Evolutionary conservation across 2,797 vertebrate species (phyloP), one percentile per base, ranked within the genome.

Genomic region (Hybognathus amarus): DNA sequence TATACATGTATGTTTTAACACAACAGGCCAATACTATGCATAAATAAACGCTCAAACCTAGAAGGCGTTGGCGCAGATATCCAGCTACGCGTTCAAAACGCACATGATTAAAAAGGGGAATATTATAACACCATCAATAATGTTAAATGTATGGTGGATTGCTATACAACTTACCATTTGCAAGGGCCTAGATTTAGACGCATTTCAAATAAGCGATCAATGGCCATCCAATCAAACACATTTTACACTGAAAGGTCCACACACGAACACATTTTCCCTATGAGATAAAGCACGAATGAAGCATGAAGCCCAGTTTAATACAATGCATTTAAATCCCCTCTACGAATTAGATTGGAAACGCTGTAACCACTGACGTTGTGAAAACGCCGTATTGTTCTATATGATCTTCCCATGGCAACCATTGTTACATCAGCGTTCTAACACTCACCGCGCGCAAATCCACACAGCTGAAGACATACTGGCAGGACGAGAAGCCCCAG

Each of bases 401-500:
- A 67, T 69, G 66, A 50, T 36, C 66, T 83, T 47, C 69, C 36
- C 36, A 52, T 74, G 56, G 38, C 45, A 73, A 84, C 68, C 70
- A 79, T 66, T 45, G 61, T 45, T 47, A 59, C 52, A 56, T 66
- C 77, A 38, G 18, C 70, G 22, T 54, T 12, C 18, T 45, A 27
- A 77, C 66, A 89, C 91, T 90, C 73, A 92, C 91, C 90, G 74
- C 85, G 80, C 64, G 87, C 73, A 63, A 77, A 87, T 61, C 77
- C 82, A 68, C 81, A 78, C 79, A 85, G 82, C 85, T 87, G 89
- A 76, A 90, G 83, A 88, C 89, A 91, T 24, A 87, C 80, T 47
- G 84, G 82, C 67, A 91, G 85, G n/a, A 90, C 27, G 59, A 91
- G 81, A 78, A 91, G 75, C 63, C 87, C 77, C 80, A 90, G 85